Percentiles rank a stretch among this genome's conserved stretches.
phyloP scores from a whole-genome alignment of 2,113 vertebrate genomes.

The Apteryx mantelli region DNA sequence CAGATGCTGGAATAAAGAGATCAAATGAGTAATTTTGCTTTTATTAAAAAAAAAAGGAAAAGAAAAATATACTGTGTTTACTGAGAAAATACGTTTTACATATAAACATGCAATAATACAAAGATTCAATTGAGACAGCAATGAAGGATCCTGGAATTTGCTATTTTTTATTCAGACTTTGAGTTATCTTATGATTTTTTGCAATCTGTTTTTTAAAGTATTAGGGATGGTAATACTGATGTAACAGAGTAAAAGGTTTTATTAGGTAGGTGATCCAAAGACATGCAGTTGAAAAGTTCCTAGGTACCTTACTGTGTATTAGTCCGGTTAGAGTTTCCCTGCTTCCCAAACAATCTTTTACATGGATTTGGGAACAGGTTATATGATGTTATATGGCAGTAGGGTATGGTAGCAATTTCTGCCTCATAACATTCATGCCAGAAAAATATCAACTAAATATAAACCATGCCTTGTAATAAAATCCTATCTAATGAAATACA shows the following conservation, averaged over 20 bases:
- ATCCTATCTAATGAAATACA: conserved; percentile 24
- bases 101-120: neutral
- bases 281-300: neutral
- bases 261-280: neutral
- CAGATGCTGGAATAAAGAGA: neutral
- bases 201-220: neutral
- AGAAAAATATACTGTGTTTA: neutral
- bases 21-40: neutral
- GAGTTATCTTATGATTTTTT: neutral
- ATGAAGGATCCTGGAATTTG: neutral
- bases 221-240: neutral
- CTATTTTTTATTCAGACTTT: neutral
- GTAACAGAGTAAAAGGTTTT: neutral
- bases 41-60: fast-evolving
- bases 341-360: neutral
- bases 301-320: neutral
- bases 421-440: neutral
- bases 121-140: neutral
- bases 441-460: conserved; percentile 2
- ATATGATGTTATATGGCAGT: neutral
- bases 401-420: conserved; percentile 16
- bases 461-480: conserved; percentile 9
- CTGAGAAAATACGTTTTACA: neutral
- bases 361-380: conserved; percentile 5
- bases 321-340: neutral